Evolutionary conservation across 2,888 invertebrate species (phyloP).

Genomic region (Archips xylosteana): DNA sequence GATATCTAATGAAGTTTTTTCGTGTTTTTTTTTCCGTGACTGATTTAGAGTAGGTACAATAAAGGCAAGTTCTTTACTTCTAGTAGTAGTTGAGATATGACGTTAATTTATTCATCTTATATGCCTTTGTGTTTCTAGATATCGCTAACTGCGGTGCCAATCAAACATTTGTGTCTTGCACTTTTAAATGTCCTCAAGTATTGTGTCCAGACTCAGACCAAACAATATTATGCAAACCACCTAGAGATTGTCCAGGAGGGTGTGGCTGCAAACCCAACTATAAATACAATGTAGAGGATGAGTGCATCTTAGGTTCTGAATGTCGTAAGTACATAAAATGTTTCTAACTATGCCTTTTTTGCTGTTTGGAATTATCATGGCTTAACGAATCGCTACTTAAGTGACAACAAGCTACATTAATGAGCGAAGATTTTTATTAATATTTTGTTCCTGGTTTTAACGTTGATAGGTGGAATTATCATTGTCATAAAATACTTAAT

Average conservation of each 20-base stretch:
- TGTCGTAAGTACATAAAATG: conserved; percentile 42
- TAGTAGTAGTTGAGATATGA: background rate
- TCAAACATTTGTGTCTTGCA: conserved; percentile 39
- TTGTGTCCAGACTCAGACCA: conserved; percentile 35
- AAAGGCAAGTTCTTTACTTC: background rate
- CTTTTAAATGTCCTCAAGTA: conserved; percentile 38
- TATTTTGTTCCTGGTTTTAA: no score
- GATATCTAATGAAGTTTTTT: no score
- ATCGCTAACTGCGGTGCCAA: conserved; percentile 37
- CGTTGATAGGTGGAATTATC: no score
- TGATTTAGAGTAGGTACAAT: background rate
- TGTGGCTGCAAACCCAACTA: conserved; percentile 43
- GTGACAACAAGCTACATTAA: no score
- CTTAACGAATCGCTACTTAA: no score
- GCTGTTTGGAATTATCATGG: no score
- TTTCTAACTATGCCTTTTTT: background rate
- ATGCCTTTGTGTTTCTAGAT: conserved; percentile 25
- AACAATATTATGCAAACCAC: conserved; percentile 39
- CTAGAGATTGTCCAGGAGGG: conserved; percentile 40
- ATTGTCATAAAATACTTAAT: no score
- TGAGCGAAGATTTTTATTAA: no score
- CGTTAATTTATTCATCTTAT: background rate
- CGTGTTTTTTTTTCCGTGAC: background rate
- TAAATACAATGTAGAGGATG: conserved; percentile 22
- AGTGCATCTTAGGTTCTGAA: conserved; percentile 38